Conservation (phyloP, 2,888 invertebrate genomes). For the Drosophila mulleri region DNA sequence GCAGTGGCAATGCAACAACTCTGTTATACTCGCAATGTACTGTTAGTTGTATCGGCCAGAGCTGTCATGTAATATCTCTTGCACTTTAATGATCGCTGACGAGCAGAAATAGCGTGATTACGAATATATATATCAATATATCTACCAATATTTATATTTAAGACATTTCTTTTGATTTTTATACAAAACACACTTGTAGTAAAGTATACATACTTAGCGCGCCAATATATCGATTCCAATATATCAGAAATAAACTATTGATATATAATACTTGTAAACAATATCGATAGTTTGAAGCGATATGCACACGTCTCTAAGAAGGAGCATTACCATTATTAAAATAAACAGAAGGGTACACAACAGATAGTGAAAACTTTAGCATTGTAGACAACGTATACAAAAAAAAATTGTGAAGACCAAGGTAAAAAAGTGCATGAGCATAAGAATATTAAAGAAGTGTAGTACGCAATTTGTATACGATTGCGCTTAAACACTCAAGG, state of each 20-base stretch:
- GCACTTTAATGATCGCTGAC: neutral
- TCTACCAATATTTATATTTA: too few species aligned
- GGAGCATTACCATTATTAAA: constrained; percentile 37
- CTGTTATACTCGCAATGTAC: constrained; percentile 36
- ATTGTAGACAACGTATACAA: constrained; percentile 16
- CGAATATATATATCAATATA: neutral
- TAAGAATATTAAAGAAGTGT: neutral
- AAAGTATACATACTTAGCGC: neutral
- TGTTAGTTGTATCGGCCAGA: constrained; percentile 2
- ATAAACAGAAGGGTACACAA: constrained; percentile 45
- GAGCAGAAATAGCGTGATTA: neutral
- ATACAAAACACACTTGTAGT: neutral
- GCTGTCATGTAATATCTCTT: neutral
- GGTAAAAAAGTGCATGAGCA: neutral
- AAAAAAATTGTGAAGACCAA: constrained; percentile 11
- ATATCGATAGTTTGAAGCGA: constrained; percentile 32
- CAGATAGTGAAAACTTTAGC: constrained; percentile 30
- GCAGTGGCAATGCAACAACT: constrained; percentile 14
- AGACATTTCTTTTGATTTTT: neutral
- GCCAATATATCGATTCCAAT: constrained; percentile 5
- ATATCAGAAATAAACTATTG: neutral
- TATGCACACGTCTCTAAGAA: constrained; percentile 34
- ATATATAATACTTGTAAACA: neutral
- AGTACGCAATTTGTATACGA: constrained; percentile 2
- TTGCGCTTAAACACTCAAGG: constrained; percentile 8